Evolutionary conservation across 2,113 vertebrate genomes (phyloP).

Genomic region (Ictalurus furcatus): DNA sequence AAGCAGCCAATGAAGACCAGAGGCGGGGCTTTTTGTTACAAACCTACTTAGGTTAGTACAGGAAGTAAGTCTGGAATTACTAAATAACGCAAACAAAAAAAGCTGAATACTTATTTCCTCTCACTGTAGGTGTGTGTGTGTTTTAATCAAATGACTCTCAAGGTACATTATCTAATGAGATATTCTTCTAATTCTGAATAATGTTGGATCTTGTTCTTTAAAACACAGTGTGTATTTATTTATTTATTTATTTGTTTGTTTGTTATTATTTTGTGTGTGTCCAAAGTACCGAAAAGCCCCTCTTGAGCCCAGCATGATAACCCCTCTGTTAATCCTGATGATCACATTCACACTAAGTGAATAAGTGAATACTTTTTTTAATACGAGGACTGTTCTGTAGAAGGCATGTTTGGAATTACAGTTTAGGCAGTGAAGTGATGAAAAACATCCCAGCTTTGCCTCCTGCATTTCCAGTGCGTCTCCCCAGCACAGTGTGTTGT

Average conservation of each 20-base stretch:
- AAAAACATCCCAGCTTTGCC: slow-evolving; percentile 13
- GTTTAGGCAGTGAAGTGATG: background rate
- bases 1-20: too few relatives aligned
- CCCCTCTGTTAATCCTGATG: background rate
- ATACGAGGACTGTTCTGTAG: too few relatives aligned
- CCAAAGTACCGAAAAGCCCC: background rate
- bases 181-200: background rate
- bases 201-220: background rate
- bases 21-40: too few relatives aligned
- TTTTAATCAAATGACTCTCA: background rate
- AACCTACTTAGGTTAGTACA: too few relatives aligned
- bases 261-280: too few relatives aligned
- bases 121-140: background rate
- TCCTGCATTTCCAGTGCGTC: background rate
- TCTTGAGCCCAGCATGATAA: background rate
- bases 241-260: background rate
- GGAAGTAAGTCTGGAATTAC: too few relatives aligned
- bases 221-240: background rate
- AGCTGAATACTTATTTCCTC: background rate
- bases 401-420: background rate
- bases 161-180: background rate
- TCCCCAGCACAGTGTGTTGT: slow-evolving; percentile 17
- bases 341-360: background rate
- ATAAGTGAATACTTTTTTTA: background rate
- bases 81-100: background rate